phyloP scores from a whole-genome alignment of 2,797 vertebrate genomes.

The Tokudaia tokunoshimensis region DNA sequence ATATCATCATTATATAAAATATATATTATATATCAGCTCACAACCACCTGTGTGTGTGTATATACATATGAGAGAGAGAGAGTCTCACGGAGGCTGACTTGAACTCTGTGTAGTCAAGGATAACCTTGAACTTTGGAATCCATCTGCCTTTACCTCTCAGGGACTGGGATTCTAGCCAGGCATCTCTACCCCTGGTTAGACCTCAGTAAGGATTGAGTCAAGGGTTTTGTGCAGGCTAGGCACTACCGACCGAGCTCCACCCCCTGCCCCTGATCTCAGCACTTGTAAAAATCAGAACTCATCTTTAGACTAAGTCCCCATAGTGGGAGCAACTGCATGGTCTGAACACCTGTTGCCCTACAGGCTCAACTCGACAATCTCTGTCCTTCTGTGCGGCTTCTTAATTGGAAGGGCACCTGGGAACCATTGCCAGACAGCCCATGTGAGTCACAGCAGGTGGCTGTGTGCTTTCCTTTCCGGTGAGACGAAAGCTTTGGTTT shows the following conservation, averaged over 20 bases:
- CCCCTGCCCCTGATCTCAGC: background rate
- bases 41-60: background rate
- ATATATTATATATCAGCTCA: background rate
- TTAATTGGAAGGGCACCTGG: slow-evolving; percentile 32
- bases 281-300: slow-evolving; percentile 29
- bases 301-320: background rate
- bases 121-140: background rate
- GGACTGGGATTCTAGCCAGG: background rate
- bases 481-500: slow-evolving; percentile 38
- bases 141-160: background rate
- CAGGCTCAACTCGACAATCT: background rate
- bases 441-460: slow-evolving; percentile 58
- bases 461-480: slow-evolving; percentile 28
- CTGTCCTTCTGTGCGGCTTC: slow-evolving; percentile 9
- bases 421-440: background rate
- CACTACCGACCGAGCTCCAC: background rate
- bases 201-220: background rate
- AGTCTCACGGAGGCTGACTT: background rate
- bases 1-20: background rate
- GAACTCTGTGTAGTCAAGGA: background rate
- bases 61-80: background rate
- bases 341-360: background rate
- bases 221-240: background rate
- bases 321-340: background rate
- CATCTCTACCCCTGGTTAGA: background rate